phyloP scores from a whole-genome alignment of 2,888 invertebrate species.

The Elegia similella region DNA sequence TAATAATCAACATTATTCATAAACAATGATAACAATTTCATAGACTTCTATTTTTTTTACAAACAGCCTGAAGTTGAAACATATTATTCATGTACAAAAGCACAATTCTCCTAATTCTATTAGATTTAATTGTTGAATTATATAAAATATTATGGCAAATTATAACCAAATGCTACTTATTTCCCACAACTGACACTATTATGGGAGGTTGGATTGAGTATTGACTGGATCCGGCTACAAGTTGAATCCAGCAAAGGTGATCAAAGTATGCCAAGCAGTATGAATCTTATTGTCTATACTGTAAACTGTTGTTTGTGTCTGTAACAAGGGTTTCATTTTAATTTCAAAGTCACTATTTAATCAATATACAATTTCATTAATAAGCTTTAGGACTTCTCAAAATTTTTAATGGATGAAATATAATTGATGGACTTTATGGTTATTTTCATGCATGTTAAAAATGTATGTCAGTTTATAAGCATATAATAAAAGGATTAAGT shows the following conservation, averaged over 20 bases:
- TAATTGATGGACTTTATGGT: not conserved
- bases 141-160: slow-evolving; percentile 25
- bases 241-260: not conserved
- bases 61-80: slow-evolving; percentile 66
- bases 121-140: slow-evolving; percentile 20
- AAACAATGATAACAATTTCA: slow-evolving; percentile 78
- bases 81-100: slow-evolving; percentile 45
- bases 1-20: slow-evolving; percentile 76
- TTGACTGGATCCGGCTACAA: slow-evolving; percentile 3
- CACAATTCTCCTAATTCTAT: slow-evolving; percentile 32
- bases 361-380: not conserved
- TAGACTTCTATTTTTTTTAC: slow-evolving; percentile 69
- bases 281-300: slow-evolving; percentile 10
- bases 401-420: not conserved
- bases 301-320: slow-evolving; percentile 8
- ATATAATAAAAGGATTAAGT: slow-evolving; percentile 22
- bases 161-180: slow-evolving; percentile 10
- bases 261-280: not conserved
- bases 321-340: slow-evolving; percentile 7
- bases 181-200: not conserved
- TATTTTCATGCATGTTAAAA: not conserved
- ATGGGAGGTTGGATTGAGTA: not conserved
- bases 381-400: not conserved
- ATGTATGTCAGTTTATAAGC: not conserved
- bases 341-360: slow-evolving; percentile 12